These are phyloP conservation scores for Moxostoma hubbsi DNA, from an alignment of 2,797 vertebrate genomes.

Conservation along the genomic window DNA sequence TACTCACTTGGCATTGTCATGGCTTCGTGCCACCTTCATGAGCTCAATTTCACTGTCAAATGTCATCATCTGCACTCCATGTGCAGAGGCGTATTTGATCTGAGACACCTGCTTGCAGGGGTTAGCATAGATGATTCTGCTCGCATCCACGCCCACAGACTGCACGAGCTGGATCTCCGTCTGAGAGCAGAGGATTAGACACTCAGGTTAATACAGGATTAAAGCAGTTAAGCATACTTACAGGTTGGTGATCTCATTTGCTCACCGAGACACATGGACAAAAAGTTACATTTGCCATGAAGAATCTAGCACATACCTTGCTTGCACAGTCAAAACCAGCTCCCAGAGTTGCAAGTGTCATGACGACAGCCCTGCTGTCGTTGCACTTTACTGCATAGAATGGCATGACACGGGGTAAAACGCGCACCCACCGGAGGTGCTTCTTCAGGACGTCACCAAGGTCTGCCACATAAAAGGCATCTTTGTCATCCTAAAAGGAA, in stretches of 20 bases:
- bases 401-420: slow-evolving; percentile 88
- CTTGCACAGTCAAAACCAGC: slow-evolving; percentile 97
- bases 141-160: slow-evolving; percentile 88
- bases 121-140: slow-evolving; percentile 96
- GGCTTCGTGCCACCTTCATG: slow-evolving; percentile 92
- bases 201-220: slow-evolving; percentile 22
- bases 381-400: slow-evolving; percentile 98
- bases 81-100: slow-evolving; percentile 93
- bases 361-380: slow-evolving; percentile 86
- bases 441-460: slow-evolving; percentile 94
- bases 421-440: slow-evolving; percentile 88
- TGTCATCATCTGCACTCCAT: slow-evolving; percentile 97
- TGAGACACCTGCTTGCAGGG: slow-evolving; percentile 98
- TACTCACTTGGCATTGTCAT: slow-evolving; percentile 94
- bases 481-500: slow-evolving; percentile 88
- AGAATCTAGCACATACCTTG: slow-evolving; percentile 80
- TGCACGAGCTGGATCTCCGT: slow-evolving; percentile 94
- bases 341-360: slow-evolving; percentile 87
- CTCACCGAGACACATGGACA: neutral
- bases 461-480: slow-evolving; percentile 96
- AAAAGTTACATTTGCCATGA: neutral
- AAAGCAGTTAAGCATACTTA: neutral
- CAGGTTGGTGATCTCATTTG: neutral
- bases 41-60: slow-evolving; percentile 97
- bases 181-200: slow-evolving; percentile 69